Percentiles rank a stretch among this genome's conserved stretches.
Evolutionary conservation across 2,113 vertebrate genomes (phyloP).

Genomic region (Oreocharis arfaki): DNA sequence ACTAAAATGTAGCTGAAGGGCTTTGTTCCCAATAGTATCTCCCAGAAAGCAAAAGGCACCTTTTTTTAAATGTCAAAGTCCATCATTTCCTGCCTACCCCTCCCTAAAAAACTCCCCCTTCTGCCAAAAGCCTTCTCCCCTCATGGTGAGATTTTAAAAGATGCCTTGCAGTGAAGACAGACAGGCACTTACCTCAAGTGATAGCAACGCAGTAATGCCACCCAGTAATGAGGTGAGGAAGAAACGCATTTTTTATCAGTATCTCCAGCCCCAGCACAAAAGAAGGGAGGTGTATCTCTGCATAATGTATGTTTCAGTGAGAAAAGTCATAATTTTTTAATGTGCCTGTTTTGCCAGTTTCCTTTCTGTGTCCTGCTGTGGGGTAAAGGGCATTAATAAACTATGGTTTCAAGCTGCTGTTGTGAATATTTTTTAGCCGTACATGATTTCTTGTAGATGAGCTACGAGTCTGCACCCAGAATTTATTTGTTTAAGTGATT

Average conservation of each 20-base stretch:
- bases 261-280: not conserved
- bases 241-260: not conserved
- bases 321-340: conserved; percentile 67
- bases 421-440: not conserved
- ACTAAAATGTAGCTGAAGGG: not conserved
- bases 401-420: conserved; percentile 41
- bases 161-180: not conserved
- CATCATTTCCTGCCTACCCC: not conserved
- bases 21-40: not conserved
- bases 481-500: conserved; percentile 45
- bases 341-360: conserved; percentile 58
- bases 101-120: not conserved
- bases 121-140: not conserved
- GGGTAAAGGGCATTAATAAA: conserved; percentile 67
- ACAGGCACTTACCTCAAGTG: not conserved
- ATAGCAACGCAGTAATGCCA: not conserved
- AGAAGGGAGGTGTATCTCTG: conserved; percentile 16
- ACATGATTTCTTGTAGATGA: conserved; percentile 30
- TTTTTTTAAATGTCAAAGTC: not conserved
- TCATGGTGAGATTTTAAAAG: not conserved
- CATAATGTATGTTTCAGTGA: conserved; percentile 44
- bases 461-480: conserved; percentile 27
- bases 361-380: conserved; percentile 65
- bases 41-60: not conserved
- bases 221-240: not conserved